phyloP scores from a whole-genome alignment of 1,140 invertebrate species.

The Scaptomyza pallida region DNA sequence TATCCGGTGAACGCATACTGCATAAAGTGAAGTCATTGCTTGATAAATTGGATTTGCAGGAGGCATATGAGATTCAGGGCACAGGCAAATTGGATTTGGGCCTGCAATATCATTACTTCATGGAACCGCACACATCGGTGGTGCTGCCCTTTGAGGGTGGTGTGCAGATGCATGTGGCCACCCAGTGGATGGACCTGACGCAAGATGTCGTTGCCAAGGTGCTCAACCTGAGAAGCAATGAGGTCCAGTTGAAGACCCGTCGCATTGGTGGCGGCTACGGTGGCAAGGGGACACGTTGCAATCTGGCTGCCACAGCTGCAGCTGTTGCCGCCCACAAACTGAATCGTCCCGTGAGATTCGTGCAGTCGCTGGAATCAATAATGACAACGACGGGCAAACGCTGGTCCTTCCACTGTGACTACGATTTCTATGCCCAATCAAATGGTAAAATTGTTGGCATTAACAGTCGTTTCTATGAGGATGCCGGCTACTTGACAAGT shows the following conservation, averaged over 20 bases:
- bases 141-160: conserved; percentile 87
- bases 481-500: conserved; percentile 87
- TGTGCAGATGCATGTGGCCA: conserved; percentile 86
- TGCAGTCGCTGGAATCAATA: conserved; percentile 88
- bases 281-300: conserved; percentile 87
- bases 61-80: conserved; percentile 47
- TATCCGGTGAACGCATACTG: conserved; percentile 39
- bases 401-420: conserved; percentile 84
- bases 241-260: conserved; percentile 87
- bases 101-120: conserved; percentile 85
- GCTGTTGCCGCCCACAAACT: conserved; percentile 87
- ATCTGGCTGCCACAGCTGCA: conserved; percentile 86
- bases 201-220: conserved; percentile 87
- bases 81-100: conserved; percentile 74
- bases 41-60: conserved; percentile 47
- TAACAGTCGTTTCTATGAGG: conserved; percentile 87
- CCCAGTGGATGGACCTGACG: conserved; percentile 88
- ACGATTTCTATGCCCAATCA: conserved; percentile 87
- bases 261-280: conserved; percentile 91
- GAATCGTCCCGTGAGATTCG: conserved; percentile 87
- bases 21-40: conserved; percentile 60
- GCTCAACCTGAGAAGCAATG: conserved; percentile 85
- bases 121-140: conserved; percentile 88
- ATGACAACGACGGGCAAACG: conserved; percentile 88
- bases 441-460: conserved; percentile 88